Evolutionary conservation across 2,888 invertebrate genomes (phyloP), one percentile per base, ranked within the genome.

Genomic region (Patella depressa): DNA sequence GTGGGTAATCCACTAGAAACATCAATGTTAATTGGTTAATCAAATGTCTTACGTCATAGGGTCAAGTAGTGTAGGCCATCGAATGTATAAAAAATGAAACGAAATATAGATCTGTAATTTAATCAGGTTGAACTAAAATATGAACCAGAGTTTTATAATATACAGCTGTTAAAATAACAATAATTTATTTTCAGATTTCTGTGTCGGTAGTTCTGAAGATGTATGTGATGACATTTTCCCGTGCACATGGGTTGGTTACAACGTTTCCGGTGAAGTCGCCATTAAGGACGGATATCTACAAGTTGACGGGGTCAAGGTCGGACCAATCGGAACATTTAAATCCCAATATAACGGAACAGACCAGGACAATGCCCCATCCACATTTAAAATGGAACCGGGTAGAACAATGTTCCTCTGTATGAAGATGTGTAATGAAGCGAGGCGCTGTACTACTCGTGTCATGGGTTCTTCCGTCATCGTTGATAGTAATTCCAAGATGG

Each of bases 381-480:
- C 29, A 12, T 86, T 86, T 78, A 71, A 74, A 15, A 84, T 87
- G 83, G 85, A 84, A 69, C 80, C 84, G 12, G 85, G 85, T 11
- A 75, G 85, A 57, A 85, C 83, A 12, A 57, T 85, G 71, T 86
- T 85, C 77, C 72, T 84, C 7, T 80, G 57, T 29, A 79, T 84
- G 71, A 72, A 78, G 53, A 55, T 84, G 15, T 87, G 86, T 77
- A 86, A 86, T 72, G 82, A 83, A 57, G 86, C 85, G 0, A 72
- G 81, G 45, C 57, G 82, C n/a, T 85, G 86, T 72, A 76, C 80
- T 14, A 71, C 75, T n/a, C 82, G 84, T 54, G 72, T 82, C 53
- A 76, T 84, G 2, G 84, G 85, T 11, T 78, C 83, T 14, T 77
- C 83, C 5, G 54, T 83, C 2, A 78, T 86, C 4, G 79, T 77